Evolutionary conservation across 35 echinoderm and acorn worm genomes (phyloP).

Genomic region (Ophioderma brevispina): DNA sequence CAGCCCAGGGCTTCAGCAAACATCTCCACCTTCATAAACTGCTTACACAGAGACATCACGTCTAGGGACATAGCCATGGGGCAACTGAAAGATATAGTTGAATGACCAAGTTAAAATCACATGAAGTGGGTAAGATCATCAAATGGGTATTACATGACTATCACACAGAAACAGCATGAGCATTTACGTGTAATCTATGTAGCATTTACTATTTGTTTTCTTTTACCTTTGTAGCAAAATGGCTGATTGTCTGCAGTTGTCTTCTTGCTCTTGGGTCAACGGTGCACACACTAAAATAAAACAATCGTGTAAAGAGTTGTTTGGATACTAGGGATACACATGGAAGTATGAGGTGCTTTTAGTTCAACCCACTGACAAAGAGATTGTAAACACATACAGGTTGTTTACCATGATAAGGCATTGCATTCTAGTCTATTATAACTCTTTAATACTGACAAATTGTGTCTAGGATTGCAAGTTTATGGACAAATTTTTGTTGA

Average conservation of each 20-base stretch:
- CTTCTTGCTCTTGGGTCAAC: conserved; percentile 60
- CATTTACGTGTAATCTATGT: neutral
- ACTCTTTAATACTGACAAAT: neutral
- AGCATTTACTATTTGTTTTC: neutral
- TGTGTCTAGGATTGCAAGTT: too few relatives aligned
- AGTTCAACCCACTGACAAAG: too few relatives aligned
- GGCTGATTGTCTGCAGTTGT: conserved; percentile 43
- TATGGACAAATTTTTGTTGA: too few relatives aligned
- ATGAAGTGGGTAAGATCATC: neutral
- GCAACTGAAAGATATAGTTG: conserved; percentile 46
- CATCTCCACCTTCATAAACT: conserved; percentile 65
- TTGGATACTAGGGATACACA: too few relatives aligned
- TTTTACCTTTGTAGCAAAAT: conserved; percentile 77
- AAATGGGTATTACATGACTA: neutral
- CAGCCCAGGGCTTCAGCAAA: conserved; percentile 75
- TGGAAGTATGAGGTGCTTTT: too few relatives aligned
- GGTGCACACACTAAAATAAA: conserved; percentile 55
- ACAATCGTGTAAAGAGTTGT: too few relatives aligned
- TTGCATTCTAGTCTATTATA: neutral
- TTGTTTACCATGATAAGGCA: neutral
- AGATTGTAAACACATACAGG: neutral
- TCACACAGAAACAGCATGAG: neutral
- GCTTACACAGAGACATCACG: conserved; percentile 13
- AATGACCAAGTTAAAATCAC: neutral
- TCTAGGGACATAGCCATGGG: conserved; percentile 37